A percentile compares a stretch with the other conserved stretches of the same genome.
phyloP scores from a whole-genome alignment of 37 sponge, comb jelly and placozoan species.

The Lycopodina hypogea region DNA sequence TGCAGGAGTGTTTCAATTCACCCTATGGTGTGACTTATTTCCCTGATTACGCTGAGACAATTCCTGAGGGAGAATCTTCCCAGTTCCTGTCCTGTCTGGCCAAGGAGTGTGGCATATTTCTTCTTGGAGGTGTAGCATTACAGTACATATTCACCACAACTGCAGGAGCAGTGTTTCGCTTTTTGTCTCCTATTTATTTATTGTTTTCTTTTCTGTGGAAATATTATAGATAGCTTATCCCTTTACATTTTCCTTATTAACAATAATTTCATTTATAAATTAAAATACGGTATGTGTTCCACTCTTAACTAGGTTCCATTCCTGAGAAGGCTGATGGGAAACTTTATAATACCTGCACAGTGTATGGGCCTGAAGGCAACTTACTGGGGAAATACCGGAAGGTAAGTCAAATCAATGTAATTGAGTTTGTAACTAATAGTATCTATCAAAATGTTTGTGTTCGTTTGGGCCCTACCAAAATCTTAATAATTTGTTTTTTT shows the following conservation, averaged over 20 bases:
- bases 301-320: conserved; percentile 85
- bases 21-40: conserved; percentile 93
- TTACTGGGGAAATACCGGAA: conserved; percentile 89
- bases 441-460: not conserved
- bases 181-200: too few relatives aligned
- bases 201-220: too few relatives aligned
- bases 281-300: not conserved
- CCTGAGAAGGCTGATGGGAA: conserved; percentile 87
- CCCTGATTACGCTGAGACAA: conserved; percentile 84
- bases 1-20: conserved; percentile 94
- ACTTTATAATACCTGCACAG: conserved; percentile 86
- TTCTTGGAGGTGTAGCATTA: conserved; percentile 74
- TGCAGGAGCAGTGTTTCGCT: too few relatives aligned
- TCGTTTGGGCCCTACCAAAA: not conserved
- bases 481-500: not conserved
- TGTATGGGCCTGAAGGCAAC: conserved; percentile 79
- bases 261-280: too few relatives aligned
- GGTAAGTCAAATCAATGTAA: conserved; percentile 19
- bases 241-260: not conserved
- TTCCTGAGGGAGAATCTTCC: conserved; percentile 77
- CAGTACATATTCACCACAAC: too few relatives aligned
- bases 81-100: conserved; percentile 65
- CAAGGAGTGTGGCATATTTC: conserved; percentile 73
- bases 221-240: not conserved
- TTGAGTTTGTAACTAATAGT: not conserved